Evolutionary conservation across 2,888 invertebrate species (phyloP).

Genomic region (Megastigmus dorsalis): DNA sequence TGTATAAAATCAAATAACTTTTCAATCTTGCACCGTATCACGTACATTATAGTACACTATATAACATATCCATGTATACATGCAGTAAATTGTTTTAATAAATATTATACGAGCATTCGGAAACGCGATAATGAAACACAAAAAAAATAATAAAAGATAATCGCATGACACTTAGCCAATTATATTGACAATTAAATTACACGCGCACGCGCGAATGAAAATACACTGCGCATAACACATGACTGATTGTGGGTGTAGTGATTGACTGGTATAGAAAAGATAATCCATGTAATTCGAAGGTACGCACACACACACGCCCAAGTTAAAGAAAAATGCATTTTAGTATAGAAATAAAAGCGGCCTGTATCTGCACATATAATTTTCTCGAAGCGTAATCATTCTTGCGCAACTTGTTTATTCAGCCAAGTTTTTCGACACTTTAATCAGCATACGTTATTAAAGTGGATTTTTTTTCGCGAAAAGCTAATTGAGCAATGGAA

Average conservation of each 20-base stretch:
- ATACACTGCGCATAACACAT: too few relatives aligned
- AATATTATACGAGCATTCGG: too few relatives aligned
- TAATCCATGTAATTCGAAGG: slow-evolving; percentile 21
- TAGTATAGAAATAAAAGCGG: not conserved
- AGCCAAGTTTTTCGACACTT: slow-evolving; percentile 19
- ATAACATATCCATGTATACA: too few relatives aligned
- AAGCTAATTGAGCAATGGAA: slow-evolving; percentile 22
- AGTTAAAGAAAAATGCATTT: slow-evolving; percentile 24
- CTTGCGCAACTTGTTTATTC: slow-evolving; percentile 32
- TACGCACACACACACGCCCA: not conserved
- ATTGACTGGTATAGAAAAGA: slow-evolving; percentile 21
- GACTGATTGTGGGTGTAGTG: not conserved
- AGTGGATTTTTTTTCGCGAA: not conserved
- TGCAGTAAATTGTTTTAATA: too few relatives aligned
- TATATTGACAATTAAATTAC: too few relatives aligned
- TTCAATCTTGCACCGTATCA: too few relatives aligned
- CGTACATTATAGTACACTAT: too few relatives aligned
- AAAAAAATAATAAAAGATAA: too few relatives aligned
- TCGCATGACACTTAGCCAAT: too few relatives aligned
- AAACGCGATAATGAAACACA: too few relatives aligned
- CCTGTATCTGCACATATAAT: slow-evolving; percentile 8
- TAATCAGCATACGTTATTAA: slow-evolving; percentile 29
- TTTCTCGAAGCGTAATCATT: slow-evolving; percentile 15
- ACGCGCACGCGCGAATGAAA: too few relatives aligned
- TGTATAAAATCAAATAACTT: too few relatives aligned